Percentiles rank a stretch among this genome's conserved stretches.
Evolutionary conservation across 53 echinoderm and acorn worm species (phyloP).

Genomic region (Mesocentrotus franciscanus): DNA sequence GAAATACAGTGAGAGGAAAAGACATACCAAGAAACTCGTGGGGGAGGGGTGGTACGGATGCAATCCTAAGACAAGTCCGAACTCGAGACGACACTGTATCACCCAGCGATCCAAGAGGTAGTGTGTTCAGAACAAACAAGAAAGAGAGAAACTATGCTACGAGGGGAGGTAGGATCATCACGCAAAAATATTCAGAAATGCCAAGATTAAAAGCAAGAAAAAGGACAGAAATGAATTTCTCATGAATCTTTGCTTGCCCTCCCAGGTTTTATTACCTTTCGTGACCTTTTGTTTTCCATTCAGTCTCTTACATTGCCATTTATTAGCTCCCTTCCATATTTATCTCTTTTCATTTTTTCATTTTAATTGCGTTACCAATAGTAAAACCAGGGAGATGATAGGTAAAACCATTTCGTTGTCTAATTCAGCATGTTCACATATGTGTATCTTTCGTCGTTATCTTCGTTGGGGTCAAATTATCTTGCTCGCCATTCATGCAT

Average conservation of each 20-base stretch:
- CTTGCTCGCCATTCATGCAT: too few species aligned
- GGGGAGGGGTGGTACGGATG: not conserved
- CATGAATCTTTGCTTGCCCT: not conserved
- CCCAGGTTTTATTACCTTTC: not conserved
- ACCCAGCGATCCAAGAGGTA: slow-evolving; percentile 1
- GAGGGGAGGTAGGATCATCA: slow-evolving; percentile 51
- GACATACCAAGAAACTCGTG: not conserved
- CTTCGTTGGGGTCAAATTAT: too few species aligned
- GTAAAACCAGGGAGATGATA: too few species aligned
- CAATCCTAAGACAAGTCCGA: slow-evolving; percentile 5
- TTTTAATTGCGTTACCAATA: not conserved
- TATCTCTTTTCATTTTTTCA: not conserved
- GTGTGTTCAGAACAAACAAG: slow-evolving; percentile 44
- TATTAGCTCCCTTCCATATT: not conserved
- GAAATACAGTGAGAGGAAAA: not conserved
- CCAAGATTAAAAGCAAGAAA: slow-evolving; percentile 18
- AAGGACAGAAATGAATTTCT: slow-evolving; percentile 12
- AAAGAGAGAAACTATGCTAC: slow-evolving; percentile 26
- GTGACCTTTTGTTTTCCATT: not conserved
- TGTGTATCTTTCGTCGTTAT: too few species aligned
- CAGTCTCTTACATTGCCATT: not conserved
- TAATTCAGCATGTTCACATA: too few species aligned
- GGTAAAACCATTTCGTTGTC: too few species aligned
- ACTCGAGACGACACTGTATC: slow-evolving; percentile 19
- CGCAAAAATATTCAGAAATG: slow-evolving; percentile 31